A percentile compares a stretch with the other conserved stretches of the same genome.
Conservation (phyloP, 2,888 invertebrate species). For the Vannuccia rotundouncinata region DNA sequence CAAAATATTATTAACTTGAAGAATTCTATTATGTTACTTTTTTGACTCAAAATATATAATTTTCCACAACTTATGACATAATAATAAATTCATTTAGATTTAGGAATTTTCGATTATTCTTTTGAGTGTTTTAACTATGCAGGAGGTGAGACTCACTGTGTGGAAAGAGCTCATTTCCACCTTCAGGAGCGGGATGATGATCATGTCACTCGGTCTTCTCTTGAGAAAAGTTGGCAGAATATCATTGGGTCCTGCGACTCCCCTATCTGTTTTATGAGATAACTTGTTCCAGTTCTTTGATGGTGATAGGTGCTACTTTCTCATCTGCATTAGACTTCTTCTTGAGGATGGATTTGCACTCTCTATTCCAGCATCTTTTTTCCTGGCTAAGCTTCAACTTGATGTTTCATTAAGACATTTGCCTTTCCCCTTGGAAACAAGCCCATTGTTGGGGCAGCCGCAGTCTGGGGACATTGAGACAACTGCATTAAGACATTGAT, state of each 20-base stretch:
- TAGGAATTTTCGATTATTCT: background rate
- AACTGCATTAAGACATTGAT: too few relatives aligned
- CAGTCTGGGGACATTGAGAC: too few relatives aligned
- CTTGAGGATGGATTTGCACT: background rate
- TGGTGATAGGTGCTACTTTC: background rate
- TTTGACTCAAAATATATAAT: too few relatives aligned
- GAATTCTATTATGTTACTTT: too few relatives aligned
- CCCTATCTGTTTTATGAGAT: background rate
- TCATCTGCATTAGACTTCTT: background rate
- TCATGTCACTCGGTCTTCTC: background rate
- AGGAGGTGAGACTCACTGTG: background rate
- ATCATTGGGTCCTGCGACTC: background rate
- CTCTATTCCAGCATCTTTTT: background rate
- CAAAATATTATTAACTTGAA: too few relatives aligned
- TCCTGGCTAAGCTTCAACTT: background rate
- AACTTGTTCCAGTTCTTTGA: background rate
- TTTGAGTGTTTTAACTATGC: background rate
- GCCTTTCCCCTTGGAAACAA: background rate
- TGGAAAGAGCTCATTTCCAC: background rate
- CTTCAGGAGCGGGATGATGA: background rate
- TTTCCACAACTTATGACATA: too few relatives aligned
- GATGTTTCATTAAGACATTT: background rate
- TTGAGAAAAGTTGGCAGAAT: background rate
- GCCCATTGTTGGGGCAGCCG: background rate
- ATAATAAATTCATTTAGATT: too few relatives aligned